Conservation (phyloP, 2,113 vertebrate genomes). For the Burhinus oedicnemus region DNA sequence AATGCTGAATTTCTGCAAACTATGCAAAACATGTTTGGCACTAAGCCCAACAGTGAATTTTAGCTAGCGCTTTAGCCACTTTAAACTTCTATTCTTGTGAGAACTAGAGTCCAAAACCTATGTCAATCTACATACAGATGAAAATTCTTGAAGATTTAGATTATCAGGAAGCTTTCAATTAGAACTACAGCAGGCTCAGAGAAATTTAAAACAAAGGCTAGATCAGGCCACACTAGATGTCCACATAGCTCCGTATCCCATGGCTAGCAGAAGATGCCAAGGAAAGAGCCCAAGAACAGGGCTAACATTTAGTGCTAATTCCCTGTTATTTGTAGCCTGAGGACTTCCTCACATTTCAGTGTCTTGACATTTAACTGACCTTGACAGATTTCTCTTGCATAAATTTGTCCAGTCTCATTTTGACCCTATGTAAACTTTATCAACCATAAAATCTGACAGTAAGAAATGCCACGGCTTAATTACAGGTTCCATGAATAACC, state of each 20-base stretch:
- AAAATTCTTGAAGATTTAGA: background rate
- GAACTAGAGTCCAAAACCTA: background rate
- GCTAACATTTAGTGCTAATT: background rate
- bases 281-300: background rate
- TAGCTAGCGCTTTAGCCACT: background rate
- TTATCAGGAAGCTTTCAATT: background rate
- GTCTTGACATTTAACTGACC: background rate
- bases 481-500: background rate
- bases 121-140: background rate
- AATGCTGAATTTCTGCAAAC: background rate
- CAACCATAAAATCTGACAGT: background rate
- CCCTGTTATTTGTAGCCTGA: background rate
- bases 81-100: background rate
- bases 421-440: background rate
- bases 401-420: background rate
- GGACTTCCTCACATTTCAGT: background rate
- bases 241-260: rapidly evolving
- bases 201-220: too few relatives aligned
- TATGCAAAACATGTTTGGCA: background rate
- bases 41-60: background rate
- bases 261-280: background rate
- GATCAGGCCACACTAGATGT: background rate
- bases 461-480: background rate
- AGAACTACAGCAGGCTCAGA: background rate
- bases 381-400: background rate